These are phyloP conservation scores for Drosophila virilis DNA, from an alignment of 1,140 invertebrate genomes.

Conservation along the genomic window DNA sequence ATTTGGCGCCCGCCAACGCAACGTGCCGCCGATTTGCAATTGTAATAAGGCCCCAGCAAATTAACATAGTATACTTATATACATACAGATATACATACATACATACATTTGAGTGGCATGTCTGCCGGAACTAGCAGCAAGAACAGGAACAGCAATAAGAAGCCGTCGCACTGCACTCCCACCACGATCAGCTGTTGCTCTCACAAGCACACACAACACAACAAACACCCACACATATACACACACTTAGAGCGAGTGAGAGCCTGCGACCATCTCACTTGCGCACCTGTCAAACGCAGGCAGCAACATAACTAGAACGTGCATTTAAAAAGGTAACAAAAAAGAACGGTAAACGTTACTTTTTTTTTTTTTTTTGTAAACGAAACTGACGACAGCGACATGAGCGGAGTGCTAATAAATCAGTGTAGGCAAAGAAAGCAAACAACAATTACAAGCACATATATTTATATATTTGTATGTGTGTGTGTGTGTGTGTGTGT, in stretches of 20 bases:
- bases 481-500: not conserved
- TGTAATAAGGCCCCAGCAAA: conserved; percentile 37
- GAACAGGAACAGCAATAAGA: conserved; percentile 34
- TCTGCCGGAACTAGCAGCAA: conserved; percentile 23
- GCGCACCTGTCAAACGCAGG: conserved; percentile 39
- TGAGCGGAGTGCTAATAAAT: conserved; percentile 58
- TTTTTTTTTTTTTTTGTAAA: conserved; percentile 42
- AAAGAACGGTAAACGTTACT: conserved; percentile 49
- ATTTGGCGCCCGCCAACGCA: conserved; percentile 71
- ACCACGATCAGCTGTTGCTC: conserved; percentile 67
- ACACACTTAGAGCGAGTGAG: not conserved
- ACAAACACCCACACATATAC: conserved; percentile 31
- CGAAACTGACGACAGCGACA: conserved; percentile 36
- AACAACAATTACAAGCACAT: conserved; percentile 44
- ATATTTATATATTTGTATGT: not conserved
- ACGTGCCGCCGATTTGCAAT: conserved; percentile 67
- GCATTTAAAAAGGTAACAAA: conserved; percentile 43
- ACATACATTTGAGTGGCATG: not conserved
- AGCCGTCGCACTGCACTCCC: conserved; percentile 35
- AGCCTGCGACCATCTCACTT: conserved; percentile 41
- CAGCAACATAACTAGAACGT: conserved; percentile 56
- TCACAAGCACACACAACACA: conserved; percentile 22
- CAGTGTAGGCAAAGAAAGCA: conserved; percentile 48
- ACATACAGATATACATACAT: conserved; percentile 5
- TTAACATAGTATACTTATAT: conserved; percentile 12